Base-by-base conservation (phyloP, 2,113 vertebrate genomes). In the Ctenomys sociabilis region DNA sequence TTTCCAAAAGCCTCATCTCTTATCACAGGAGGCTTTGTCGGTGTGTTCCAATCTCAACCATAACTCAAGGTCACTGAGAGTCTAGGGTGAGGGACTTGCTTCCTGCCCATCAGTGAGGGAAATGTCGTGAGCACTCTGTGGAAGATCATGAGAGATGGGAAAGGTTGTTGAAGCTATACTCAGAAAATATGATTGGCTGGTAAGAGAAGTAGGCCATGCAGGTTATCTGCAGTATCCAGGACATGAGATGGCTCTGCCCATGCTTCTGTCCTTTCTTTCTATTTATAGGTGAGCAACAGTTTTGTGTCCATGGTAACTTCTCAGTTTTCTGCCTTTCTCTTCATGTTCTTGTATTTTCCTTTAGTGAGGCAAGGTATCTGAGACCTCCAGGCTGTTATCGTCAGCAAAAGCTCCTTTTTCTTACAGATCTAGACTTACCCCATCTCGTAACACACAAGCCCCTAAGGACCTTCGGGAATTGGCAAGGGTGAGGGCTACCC, bases 301-400 rank as follows among this genome's bases (percentile, higher is more conserved):
- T 95, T 85, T 21, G 13, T 94, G 43, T 73, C 64, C 75, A 57
- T 89, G 77, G 83, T 80, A 86, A 77, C 43, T 80, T 82, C 49
- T 88, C 52, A 61, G 22, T 49, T 83, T 83, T 86, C 75, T 83
- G 26, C n/a, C 57, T 91, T 88, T 73, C 12, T 45, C 7, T 61
- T 82, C 40, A 37, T 49, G 86, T 93, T 87, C 9, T 49, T 84
- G 35, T 63, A 49, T 17, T 45, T 94, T 35, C 66, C 5, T 28
- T 73, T 68, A 63, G 24, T 63, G 70, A 96, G 70, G 84, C 14
- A 75, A 87, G 68, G 3, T 52, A n/a, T 73, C 24, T 82, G 22
- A 77, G 88, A 30, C 17, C 28, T 57, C 40, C 84, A 54, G 45
- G 87, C 28, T 85, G 77, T 54, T 45, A 17, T 64, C 43, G 49